Evolutionary conservation across 2,797 vertebrate genomes (phyloP).

Genomic region (Glossophaga mutica): DNA sequence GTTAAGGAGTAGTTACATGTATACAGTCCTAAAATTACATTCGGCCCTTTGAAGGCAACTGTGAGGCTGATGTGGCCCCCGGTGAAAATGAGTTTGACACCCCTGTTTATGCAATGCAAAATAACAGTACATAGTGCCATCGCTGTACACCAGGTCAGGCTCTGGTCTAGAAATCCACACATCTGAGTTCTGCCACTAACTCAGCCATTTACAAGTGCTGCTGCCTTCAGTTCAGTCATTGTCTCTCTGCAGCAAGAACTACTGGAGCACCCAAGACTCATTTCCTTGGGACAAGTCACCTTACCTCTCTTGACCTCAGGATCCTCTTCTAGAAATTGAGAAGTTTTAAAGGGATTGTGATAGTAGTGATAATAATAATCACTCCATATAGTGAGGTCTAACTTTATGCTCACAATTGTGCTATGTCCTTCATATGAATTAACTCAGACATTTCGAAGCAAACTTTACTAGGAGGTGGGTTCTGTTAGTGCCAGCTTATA

Average conservation of each 20-base stretch:
- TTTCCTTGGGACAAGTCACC: neutral
- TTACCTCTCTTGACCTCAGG: neutral
- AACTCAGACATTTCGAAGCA: neutral
- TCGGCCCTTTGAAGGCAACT: too few species aligned
- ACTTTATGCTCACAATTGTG: neutral
- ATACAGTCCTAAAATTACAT: too few species aligned
- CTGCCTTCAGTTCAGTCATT: neutral
- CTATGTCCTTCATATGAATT: neutral
- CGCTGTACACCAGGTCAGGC: neutral
- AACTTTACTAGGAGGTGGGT: neutral
- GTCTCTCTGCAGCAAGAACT: neutral
- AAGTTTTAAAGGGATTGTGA: neutral
- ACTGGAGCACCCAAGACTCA: neutral
- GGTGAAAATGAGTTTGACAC: too few species aligned
- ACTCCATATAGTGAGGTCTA: neutral
- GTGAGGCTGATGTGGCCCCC: too few species aligned
- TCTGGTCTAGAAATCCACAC: neutral
- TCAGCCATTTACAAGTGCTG: neutral
- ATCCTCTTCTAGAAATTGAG: neutral
- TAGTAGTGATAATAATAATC: neutral
- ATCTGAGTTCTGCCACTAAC: neutral
- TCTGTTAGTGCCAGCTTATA: neutral
- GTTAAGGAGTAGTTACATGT: too few species aligned
- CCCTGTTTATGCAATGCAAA: neutral
- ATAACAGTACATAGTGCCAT: neutral